Conservation (phyloP, 2,888 invertebrate genomes). For the Melinaea menophilus region DNA sequence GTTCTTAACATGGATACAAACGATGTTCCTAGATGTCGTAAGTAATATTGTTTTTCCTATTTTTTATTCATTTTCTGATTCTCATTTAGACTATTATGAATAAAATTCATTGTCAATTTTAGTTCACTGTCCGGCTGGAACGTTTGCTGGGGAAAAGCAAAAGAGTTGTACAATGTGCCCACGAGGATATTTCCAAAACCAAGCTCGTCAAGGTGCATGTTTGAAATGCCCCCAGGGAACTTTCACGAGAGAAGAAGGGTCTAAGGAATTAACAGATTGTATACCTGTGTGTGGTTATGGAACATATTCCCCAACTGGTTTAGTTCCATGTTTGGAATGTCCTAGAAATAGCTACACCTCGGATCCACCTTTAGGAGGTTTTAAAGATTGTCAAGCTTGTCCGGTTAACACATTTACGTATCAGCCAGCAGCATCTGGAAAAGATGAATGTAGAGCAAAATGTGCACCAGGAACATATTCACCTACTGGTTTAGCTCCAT, state of each 20-base stretch:
- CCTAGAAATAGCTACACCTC: slow-evolving; percentile 93
- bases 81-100: not conserved
- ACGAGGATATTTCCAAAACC: slow-evolving; percentile 95
- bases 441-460: slow-evolving; percentile 90
- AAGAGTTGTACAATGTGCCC: slow-evolving; percentile 94
- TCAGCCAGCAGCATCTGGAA: slow-evolving; percentile 92
- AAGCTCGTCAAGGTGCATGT: slow-evolving; percentile 93
- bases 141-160: slow-evolving; percentile 93
- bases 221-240: slow-evolving; percentile 94
- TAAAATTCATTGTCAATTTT: slow-evolving; percentile 20
- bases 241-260: slow-evolving; percentile 93
- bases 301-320: slow-evolving; percentile 95
- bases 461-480: slow-evolving; percentile 95
- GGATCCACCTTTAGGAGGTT: slow-evolving; percentile 92
- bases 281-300: slow-evolving; percentile 97
- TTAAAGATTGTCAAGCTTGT: slow-evolving; percentile 95
- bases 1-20: slow-evolving; percentile 95
- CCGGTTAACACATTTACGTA: slow-evolving; percentile 93
- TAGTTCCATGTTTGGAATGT: slow-evolving; percentile 96
- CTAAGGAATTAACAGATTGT: slow-evolving; percentile 90
- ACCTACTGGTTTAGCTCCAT: slow-evolving; percentile 94
- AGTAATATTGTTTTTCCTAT: slow-evolving; percentile 58
- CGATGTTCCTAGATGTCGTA: slow-evolving; percentile 94
- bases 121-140: slow-evolving; percentile 98
- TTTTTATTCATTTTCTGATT: slow-evolving; percentile 1